phyloP scores from a whole-genome alignment of 2,888 invertebrate species.

The Drosophila pseudotakahashii region DNA sequence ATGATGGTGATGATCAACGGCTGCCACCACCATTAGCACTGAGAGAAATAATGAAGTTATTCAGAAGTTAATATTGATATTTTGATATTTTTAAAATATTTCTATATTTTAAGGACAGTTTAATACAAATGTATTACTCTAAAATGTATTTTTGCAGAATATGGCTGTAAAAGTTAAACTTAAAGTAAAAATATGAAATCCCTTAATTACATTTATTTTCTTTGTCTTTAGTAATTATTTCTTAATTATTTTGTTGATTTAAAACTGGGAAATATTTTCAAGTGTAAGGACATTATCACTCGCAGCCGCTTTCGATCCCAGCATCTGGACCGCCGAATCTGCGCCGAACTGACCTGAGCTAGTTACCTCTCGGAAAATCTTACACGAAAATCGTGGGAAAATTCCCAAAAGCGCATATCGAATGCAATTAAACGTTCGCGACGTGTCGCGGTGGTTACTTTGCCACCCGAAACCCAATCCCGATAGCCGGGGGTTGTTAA shows the following conservation, averaged over 20 bases:
- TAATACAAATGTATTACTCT: no score
- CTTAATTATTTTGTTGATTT: neutral
- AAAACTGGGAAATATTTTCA: neutral
- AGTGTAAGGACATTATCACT: constrained; percentile 28
- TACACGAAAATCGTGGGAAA: constrained; percentile 77
- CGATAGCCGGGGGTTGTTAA: constrained; percentile 31
- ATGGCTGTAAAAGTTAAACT: no score
- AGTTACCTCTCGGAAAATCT: constrained; percentile 60
- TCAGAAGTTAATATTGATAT: neutral
- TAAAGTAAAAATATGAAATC: neutral
- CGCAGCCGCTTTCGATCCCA: constrained; percentile 46
- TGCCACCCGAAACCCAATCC: constrained; percentile 32
- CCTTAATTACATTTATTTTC: no score
- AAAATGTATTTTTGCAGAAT: no score
- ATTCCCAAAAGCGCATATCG: constrained; percentile 77
- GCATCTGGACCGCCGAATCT: constrained; percentile 45
- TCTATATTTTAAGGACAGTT: no score
- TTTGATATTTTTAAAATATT: no score
- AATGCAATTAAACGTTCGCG: constrained; percentile 76
- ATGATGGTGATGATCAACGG: constrained; percentile 24
- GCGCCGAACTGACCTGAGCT: constrained; percentile 31
- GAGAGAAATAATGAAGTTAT: neutral
- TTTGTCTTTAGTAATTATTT: neutral
- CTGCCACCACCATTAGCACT: constrained; percentile 26
- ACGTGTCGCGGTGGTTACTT: constrained; percentile 63